These are phyloP conservation scores for Ceyx erithaca DNA, from an alignment of 2,797 vertebrate genomes.

Conservation along the genomic window DNA sequence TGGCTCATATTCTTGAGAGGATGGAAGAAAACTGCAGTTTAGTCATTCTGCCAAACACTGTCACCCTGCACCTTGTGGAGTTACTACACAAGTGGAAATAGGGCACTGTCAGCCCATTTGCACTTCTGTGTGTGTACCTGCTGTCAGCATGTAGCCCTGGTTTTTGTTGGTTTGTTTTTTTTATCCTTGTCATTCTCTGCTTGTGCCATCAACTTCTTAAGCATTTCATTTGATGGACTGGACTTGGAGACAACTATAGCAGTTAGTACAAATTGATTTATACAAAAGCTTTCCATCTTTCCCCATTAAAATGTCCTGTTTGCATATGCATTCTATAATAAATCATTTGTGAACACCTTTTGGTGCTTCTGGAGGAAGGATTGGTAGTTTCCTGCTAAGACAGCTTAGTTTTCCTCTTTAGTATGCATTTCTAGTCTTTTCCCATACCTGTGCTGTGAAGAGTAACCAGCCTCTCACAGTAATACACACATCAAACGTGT, in stretches of 20 bases:
- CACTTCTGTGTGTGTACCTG: not conserved
- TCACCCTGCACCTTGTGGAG: not conserved
- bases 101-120: not conserved
- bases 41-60: not conserved
- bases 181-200: not conserved
- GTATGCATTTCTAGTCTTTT: not conserved
- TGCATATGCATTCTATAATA: not conserved
- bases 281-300: not conserved
- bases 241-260: not conserved
- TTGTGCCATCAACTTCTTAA: not conserved
- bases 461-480: not conserved
- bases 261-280: not conserved
- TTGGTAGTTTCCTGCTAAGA: not conserved
- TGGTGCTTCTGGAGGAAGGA: not conserved
- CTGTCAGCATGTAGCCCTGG: not conserved
- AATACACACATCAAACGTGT: not conserved
- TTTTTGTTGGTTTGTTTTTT: not conserved
- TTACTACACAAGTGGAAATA: not conserved
- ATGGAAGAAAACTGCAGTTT: not conserved
- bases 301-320: not conserved
- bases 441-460: not conserved
- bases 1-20: not conserved
- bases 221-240: not conserved
- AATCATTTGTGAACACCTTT: not conserved
- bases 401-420: not conserved